These are phyloP conservation scores for Larimichthys crocea DNA, from an alignment of 2,113 vertebrate species.

Conservation along the genomic window DNA sequence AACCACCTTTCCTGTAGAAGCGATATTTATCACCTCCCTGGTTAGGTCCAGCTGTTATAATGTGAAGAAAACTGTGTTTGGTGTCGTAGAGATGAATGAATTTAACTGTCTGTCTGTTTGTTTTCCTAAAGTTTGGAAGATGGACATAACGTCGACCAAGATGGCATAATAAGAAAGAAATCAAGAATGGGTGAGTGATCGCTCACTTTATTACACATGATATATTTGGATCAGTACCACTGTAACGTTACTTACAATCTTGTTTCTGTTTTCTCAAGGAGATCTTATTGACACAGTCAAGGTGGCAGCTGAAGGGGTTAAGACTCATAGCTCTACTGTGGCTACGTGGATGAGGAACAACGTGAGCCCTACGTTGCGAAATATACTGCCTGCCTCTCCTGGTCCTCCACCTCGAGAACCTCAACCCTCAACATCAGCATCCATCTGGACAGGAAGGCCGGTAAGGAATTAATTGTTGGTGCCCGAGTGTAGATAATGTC, in stretches of 20 bases:
- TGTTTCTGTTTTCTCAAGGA: slow-evolving; percentile 58
- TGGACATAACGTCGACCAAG: slow-evolving; percentile 64
- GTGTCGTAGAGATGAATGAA: not conserved
- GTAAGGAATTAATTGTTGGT: slow-evolving; percentile 42
- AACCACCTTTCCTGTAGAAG: not conserved
- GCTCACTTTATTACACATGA: too few species aligned
- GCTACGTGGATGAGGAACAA: slow-evolving; percentile 82
- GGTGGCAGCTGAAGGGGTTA: slow-evolving; percentile 82
- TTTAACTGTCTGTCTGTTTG: slow-evolving; percentile 6
- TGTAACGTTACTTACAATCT: not conserved
- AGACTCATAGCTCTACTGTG: slow-evolving; percentile 78
- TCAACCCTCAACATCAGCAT: slow-evolving; percentile 66
- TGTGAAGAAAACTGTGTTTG: not conserved
- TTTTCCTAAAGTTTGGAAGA: slow-evolving; percentile 79
- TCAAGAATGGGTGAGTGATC: slow-evolving; percentile 82
- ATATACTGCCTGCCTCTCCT: slow-evolving; percentile 73
- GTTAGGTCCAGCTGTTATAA: not conserved
- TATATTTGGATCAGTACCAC: not conserved
- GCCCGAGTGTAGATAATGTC: not conserved
- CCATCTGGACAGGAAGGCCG: slow-evolving; percentile 59
- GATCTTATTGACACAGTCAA: slow-evolving; percentile 82
- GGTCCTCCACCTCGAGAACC: slow-evolving; percentile 42
- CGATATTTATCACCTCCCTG: not conserved
- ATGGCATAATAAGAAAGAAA: slow-evolving; percentile 78
- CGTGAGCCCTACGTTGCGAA: slow-evolving; percentile 75